phyloP scores from a whole-genome alignment of 2,797 vertebrate species.

The Sebastes melanostomus region DNA sequence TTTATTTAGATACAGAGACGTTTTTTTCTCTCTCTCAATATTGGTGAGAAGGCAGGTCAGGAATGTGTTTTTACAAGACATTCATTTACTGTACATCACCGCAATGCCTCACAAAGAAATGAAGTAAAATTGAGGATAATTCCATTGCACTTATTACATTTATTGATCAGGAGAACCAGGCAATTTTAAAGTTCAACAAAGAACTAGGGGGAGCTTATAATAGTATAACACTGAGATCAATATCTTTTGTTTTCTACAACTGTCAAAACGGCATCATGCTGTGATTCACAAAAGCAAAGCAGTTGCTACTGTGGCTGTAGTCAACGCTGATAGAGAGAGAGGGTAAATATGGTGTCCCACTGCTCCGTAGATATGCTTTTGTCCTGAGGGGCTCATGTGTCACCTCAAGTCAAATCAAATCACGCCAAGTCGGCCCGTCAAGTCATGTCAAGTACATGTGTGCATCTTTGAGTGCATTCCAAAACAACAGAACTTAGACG shows the following conservation, averaged over 20 bases:
- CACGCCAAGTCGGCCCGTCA: slow-evolving; percentile 32
- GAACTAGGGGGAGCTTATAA: not conserved
- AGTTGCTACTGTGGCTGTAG: not conserved
- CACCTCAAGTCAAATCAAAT: slow-evolving; percentile 57
- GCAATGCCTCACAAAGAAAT: not conserved
- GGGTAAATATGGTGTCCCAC: slow-evolving; percentile 46
- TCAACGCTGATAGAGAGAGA: slow-evolving; percentile 32
- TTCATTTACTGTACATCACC: not conserved
- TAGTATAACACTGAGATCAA: slow-evolving; percentile 14
- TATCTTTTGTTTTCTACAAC: slow-evolving; percentile 11
- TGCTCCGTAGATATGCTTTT: slow-evolving; percentile 43
- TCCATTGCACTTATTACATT: not conserved
- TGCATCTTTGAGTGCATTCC: slow-evolving; percentile 5
- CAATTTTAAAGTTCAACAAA: not conserved
- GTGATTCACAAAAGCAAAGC: slow-evolving; percentile 14
- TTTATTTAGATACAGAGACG: not conserved
- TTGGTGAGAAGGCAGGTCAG: not conserved
- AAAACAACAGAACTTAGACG: slow-evolving; percentile 14
- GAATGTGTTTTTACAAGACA: not conserved
- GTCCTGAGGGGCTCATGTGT: slow-evolving; percentile 51
- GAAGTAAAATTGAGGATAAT: not conserved
- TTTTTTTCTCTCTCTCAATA: not conserved
- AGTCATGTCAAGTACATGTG: slow-evolving; percentile 37
- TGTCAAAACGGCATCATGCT: slow-evolving; percentile 31
- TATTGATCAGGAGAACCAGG: not conserved